Conservation (phyloP, 2,113 vertebrate species). For the Pseudopipra pipra region DNA sequence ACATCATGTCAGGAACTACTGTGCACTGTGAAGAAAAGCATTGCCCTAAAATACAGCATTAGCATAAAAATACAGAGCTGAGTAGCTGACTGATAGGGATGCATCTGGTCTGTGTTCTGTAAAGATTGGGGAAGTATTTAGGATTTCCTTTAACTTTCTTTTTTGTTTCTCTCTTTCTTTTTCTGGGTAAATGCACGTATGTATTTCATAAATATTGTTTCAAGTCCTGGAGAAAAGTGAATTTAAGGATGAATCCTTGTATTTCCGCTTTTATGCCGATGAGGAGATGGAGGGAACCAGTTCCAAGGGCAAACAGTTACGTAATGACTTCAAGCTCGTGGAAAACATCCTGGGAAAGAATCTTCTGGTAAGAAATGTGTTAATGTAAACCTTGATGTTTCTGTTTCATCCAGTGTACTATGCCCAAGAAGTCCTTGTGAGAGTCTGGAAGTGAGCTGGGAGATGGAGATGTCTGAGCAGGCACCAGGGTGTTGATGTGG, state of each 20-base stretch:
- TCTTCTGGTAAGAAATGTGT: slow-evolving; percentile 84
- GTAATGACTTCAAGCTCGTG: slow-evolving; percentile 93
- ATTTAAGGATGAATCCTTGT: slow-evolving; percentile 97
- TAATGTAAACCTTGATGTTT: background rate
- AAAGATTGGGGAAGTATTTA: background rate
- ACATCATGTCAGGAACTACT: background rate
- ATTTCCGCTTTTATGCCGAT: slow-evolving; percentile 96
- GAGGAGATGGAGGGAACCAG: slow-evolving; percentile 95
- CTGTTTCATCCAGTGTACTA: background rate
- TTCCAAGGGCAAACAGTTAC: slow-evolving; percentile 89
- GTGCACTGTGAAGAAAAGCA: background rate
- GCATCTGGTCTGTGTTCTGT: background rate
- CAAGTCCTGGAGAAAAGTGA: slow-evolving; percentile 97
- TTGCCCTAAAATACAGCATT: background rate
- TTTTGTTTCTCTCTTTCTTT: background rate
- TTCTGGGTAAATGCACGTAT: background rate
- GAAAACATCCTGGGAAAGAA: slow-evolving; percentile 95
- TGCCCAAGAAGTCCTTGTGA: background rate
- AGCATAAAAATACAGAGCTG: background rate
- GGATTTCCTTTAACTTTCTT: background rate
- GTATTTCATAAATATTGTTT: background rate
- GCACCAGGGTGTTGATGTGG: background rate
- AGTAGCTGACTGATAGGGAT: background rate
- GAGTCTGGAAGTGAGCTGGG: background rate
- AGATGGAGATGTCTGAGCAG: background rate